These are phyloP conservation scores for Pygmarrhopalites habei DNA, from an alignment of 1,140 invertebrate species.

Conservation along the genomic window DNA sequence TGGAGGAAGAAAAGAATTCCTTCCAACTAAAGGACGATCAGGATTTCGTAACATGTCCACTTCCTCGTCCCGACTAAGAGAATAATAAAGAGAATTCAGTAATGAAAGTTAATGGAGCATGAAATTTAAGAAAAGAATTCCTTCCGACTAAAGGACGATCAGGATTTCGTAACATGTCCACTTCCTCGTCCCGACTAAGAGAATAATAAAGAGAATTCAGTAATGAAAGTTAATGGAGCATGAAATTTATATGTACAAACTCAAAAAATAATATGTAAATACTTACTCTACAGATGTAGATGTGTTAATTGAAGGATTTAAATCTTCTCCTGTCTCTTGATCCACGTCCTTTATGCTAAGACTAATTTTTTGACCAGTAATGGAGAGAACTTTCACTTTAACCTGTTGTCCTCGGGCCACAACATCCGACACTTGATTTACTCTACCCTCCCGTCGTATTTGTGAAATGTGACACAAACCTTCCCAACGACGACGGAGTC, in stretches of 20 bases:
- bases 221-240: too few relatives aligned
- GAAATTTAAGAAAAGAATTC: conserved; percentile 57
- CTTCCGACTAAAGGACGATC: conserved; percentile 70
- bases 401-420: conserved; percentile 85
- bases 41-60: conserved; percentile 59
- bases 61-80: conserved; percentile 32
- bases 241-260: conserved; percentile 5
- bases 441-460: conserved; percentile 81
- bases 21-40: conserved; percentile 67
- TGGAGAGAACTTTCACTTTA: conserved; percentile 83
- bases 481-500: conserved; percentile 76
- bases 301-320: conserved; percentile 68
- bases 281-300: too few relatives aligned
- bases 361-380: conserved; percentile 89
- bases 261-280: background rate
- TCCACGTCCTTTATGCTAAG: conserved; percentile 98
- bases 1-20: conserved; percentile 59
- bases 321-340: conserved; percentile 86
- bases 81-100: background rate
- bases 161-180: conserved; percentile 59
- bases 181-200: conserved; percentile 33
- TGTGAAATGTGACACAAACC: conserved; percentile 98
- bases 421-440: conserved; percentile 90
- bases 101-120: too few relatives aligned
- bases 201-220: background rate